These are phyloP conservation scores for Laupala kohalensis DNA, from an alignment of 1,140 invertebrate species.

Conservation along the genomic window DNA sequence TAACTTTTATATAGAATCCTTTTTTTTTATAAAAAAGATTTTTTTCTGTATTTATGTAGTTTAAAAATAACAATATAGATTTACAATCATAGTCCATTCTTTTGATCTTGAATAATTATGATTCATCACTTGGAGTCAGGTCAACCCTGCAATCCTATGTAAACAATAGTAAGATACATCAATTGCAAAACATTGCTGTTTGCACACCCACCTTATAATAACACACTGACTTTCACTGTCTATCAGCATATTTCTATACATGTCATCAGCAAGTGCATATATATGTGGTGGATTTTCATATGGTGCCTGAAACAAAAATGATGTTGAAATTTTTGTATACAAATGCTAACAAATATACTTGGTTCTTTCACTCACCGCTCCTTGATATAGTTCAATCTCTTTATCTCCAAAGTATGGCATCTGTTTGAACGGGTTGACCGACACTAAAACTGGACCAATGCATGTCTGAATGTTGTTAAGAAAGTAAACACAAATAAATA, in stretches of 20 bases:
- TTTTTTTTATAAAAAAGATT: too few species aligned
- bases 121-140: too few species aligned
- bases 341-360: slow-evolving; percentile 1
- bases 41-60: too few species aligned
- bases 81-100: too few species aligned
- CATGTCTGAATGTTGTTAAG: slow-evolving; percentile 44
- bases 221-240: slow-evolving; percentile 63
- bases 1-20: too few species aligned
- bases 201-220: slow-evolving; percentile 58
- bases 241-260: slow-evolving; percentile 66
- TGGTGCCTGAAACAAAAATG: slow-evolving; percentile 36
- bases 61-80: too few species aligned
- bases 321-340: slow-evolving; percentile 1
- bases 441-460: slow-evolving; percentile 67
- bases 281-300: slow-evolving; percentile 69
- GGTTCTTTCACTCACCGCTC: slow-evolving; percentile 42
- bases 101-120: too few species aligned
- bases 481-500: background rate
- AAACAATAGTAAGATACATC: too few species aligned
- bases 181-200: too few species aligned
- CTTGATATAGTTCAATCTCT: slow-evolving; percentile 60
- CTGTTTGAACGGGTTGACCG: slow-evolving; percentile 68
- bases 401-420: slow-evolving; percentile 58
- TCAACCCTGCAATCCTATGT: too few species aligned
- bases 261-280: slow-evolving; percentile 59